Base-by-base conservation (phyloP, 2,888 invertebrate genomes). In the Phengaris alcon region DNA sequence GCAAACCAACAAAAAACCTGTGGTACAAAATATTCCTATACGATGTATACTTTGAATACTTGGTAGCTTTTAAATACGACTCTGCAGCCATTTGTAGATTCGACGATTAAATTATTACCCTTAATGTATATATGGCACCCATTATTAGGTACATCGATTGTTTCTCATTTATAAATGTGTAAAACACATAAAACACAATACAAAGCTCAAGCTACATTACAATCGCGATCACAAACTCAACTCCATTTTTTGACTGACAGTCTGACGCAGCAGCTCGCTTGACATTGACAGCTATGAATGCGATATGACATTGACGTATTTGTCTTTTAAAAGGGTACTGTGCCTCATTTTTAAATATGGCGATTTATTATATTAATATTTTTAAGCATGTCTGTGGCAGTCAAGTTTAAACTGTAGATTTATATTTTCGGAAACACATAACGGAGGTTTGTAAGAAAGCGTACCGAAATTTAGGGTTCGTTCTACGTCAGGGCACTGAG, bases 1-100 rank as follows among this genome's bases (percentile, higher is more conserved):
- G 93, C 82, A 95, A 85, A 79, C 93, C 92, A 81, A 95, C 93
- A 85, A 95, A 95, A 88, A 95, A 95, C 86, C 94, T 94, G 89
- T 91, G 90, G 87, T 93, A 93, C 84, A 91, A 85, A 82, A 93
- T 89, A 85, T 91, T 92, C 82, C 90, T 90, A 85, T 91, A 91
- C 82, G 93, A 89, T 88, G 84, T 88, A 90, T 90, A 90, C 84
- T 93, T 93, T 79, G 88, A 87, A 84, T 90, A 87, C 86, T 90
- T 93, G 85, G 87, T 88, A 83, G 89, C 86, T 90, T 90, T 93
- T 81, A 90, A 82, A 80, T 90, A 87, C 86, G 86, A 86, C 82
- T 91, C 92, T 86, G 90, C 87, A 88, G 93, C 93, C 93, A 93
- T 93, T 93, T 91, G 93, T 91, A 84, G 86, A 85, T 86, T 83